Percentiles rank a stretch among this genome's conserved stretches.
These are phyloP conservation scores for Pterostichus niger DNA, from an alignment of 2,888 invertebrate genomes.

Conservation along the genomic window DNA sequence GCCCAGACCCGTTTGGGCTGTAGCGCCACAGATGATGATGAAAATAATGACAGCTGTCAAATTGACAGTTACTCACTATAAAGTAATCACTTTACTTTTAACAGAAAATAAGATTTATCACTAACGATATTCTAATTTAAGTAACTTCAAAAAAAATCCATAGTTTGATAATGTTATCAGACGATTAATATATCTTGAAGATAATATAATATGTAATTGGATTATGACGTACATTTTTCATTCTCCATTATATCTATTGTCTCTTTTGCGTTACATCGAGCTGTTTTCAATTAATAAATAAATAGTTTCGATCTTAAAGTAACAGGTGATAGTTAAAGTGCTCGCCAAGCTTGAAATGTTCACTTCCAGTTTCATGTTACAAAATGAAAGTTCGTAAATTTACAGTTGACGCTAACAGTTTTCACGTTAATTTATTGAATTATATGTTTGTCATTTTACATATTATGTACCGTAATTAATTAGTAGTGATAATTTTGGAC, in stretches of 20 bases:
- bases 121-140: slow-evolving; percentile 1
- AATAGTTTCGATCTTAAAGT: slow-evolving; percentile 3
- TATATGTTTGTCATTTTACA: neutral
- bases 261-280: neutral
- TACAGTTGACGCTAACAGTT: slow-evolving; percentile 1
- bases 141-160: neutral
- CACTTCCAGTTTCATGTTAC: slow-evolving; percentile 15
- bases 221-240: neutral
- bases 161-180: slow-evolving; percentile 22
- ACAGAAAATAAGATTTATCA: too few relatives aligned
- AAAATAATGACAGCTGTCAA: neutral
- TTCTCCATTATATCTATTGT: neutral
- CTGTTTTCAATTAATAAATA: slow-evolving; percentile 12
- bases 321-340: slow-evolving; percentile 30
- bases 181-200: slow-evolving; percentile 2
- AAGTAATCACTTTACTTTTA: too few relatives aligned
- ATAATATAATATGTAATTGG: neutral
- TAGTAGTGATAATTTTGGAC: too few relatives aligned
- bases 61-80: neutral
- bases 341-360: neutral
- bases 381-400: slow-evolving; percentile 32
- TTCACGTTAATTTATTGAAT: neutral
- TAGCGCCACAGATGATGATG: too few relatives aligned
- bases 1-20: too few relatives aligned
- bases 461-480: neutral